A percentile compares a stretch with the other conserved stretches of the same genome.
Evolutionary conservation across 37 sponge, comb jelly and placozoan species (phyloP).

Genomic region (Cliona cf. orientalis): DNA sequence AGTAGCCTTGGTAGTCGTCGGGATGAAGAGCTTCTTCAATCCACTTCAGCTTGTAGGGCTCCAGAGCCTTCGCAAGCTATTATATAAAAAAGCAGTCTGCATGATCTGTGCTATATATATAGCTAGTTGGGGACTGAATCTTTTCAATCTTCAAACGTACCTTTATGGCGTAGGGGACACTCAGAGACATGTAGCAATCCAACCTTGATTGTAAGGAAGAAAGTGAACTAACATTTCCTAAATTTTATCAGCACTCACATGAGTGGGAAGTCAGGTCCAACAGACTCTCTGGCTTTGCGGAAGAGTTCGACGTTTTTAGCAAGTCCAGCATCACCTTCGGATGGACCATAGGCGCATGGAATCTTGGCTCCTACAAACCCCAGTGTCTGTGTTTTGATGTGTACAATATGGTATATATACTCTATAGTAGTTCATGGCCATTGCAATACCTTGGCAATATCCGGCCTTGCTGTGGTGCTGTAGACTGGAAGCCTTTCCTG

Average conservation of each 20-base stretch:
- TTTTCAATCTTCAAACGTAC: conserved; percentile 20
- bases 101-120: neutral
- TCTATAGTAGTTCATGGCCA: neutral
- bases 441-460: conserved; percentile 62
- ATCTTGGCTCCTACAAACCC: conserved; percentile 94
- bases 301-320: conserved; percentile 76
- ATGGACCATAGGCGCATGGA: conserved; percentile 83
- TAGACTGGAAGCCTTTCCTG: conserved; percentile 72
- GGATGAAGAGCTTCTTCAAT: conserved; percentile 87
- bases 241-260: too few relatives aligned
- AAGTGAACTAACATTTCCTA: neutral
- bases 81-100: neutral
- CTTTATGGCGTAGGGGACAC: conserved; percentile 76
- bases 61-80: conserved; percentile 70
- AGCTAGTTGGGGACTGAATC: neutral
- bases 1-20: conserved; percentile 84
- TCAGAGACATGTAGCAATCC: conserved; percentile 93
- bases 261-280: conserved; percentile 86
- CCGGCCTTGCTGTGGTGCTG: conserved; percentile 72
- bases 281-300: conserved; percentile 66
- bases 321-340: conserved; percentile 80
- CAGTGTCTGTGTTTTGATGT: conserved; percentile 27
- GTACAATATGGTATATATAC: neutral
- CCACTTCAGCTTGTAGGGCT: conserved; percentile 77
- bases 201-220: conserved; percentile 45